phyloP scores from a whole-genome alignment of 2,113 vertebrate genomes.

The Pituophis catenifer region DNA sequence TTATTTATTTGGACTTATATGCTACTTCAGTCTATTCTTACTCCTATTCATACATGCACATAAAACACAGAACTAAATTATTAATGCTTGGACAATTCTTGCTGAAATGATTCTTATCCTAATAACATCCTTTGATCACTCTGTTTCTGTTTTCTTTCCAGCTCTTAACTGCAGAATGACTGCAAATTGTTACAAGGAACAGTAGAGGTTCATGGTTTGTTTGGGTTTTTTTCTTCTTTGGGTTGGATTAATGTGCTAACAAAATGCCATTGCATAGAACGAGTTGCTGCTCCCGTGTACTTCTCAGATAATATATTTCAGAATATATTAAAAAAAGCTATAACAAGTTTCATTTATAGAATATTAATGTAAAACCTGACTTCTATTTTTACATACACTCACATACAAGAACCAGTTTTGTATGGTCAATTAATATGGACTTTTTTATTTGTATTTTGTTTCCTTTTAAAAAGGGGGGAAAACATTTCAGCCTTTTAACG shows the following conservation, averaged over 20 bases:
- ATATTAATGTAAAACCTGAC: not conserved
- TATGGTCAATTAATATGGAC: not conserved
- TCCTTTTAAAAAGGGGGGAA: not conserved
- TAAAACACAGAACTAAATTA: not conserved
- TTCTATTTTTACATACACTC: not conserved
- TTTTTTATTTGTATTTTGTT: not conserved
- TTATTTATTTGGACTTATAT: not conserved
- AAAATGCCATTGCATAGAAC: accelerated
- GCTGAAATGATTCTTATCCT: not conserved
- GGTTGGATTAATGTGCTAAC: not conserved
- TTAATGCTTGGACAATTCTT: not conserved
- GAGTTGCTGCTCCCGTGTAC: accelerated
- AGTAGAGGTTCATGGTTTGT: not conserved
- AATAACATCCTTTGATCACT: not conserved
- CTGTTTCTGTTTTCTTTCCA: not conserved
- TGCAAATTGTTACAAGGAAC: not conserved
- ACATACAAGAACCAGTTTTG: not conserved
- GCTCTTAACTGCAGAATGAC: not conserved
- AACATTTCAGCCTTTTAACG: not conserved
- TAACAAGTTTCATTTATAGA: not conserved
- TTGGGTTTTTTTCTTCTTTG: not conserved
- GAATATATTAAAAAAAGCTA: not conserved
- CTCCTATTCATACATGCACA: not conserved
- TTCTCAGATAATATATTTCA: not conserved
- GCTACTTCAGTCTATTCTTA: not conserved